Conservation (phyloP, 2,797 vertebrate genomes). For the Poecile montanus region DNA sequence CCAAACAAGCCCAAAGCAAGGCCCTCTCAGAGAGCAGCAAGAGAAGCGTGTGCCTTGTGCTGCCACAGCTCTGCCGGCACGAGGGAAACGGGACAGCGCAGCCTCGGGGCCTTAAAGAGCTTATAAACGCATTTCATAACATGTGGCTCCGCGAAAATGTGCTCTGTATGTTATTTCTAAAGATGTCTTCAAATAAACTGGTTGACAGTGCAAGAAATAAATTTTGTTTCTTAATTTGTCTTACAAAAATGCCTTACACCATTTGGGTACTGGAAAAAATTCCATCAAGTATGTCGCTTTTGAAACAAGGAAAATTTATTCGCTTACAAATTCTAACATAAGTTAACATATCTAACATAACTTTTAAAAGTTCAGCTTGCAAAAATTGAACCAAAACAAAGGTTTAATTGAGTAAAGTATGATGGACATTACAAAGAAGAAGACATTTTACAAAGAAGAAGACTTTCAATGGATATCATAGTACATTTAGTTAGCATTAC, state of each 20-base stretch:
- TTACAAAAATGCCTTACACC: neutral
- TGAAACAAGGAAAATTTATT: neutral
- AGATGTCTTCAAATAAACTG: neutral
- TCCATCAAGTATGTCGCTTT: neutral
- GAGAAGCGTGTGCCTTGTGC: rapidly evolving
- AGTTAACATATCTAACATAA: too few species aligned
- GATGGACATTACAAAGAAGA: slow-evolving; percentile 80
- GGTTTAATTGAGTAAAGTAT: slow-evolving; percentile 73
- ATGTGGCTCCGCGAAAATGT: neutral
- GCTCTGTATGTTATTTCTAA: neutral
- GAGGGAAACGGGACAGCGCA: neutral
- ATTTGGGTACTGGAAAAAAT: neutral
- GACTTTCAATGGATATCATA: slow-evolving; percentile 62
- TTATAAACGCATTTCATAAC: neutral
- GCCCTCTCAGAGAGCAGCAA: too few species aligned
- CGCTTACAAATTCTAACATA: slow-evolving; percentile 70
- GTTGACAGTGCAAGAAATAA: neutral
- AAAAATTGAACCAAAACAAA: slow-evolving; percentile 73
- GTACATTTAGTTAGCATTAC: slow-evolving; percentile 60
- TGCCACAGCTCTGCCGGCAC: neutral
- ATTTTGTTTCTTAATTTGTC: neutral
- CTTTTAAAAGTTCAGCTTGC: slow-evolving; percentile 81
- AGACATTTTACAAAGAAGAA: slow-evolving; percentile 78
- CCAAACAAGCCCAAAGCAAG: rapidly evolving
- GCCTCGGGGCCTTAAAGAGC: neutral